phyloP scores from a whole-genome alignment of 2,888 invertebrate genomes.

The Gortyna flavago region DNA sequence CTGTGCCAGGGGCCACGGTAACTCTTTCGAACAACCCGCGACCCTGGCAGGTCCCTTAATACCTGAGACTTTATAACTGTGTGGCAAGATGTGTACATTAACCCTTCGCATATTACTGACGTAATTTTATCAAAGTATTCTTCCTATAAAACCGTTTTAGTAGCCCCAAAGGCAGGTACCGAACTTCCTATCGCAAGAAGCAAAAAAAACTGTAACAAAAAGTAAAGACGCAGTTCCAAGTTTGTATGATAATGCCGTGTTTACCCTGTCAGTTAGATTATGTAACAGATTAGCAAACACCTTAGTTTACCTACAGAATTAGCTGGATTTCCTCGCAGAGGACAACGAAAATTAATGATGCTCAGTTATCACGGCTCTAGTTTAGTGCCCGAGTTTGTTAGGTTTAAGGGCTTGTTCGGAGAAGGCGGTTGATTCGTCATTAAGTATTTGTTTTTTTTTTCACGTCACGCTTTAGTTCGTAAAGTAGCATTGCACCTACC shows the following conservation, averaged over 20 bases:
- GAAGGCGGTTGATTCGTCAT: conserved; percentile 1
- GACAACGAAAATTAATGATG: conserved; percentile 60
- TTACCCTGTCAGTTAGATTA: conserved; percentile 21
- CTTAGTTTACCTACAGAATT: conserved; percentile 56
- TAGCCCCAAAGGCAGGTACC: not conserved
- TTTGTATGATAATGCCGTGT: conserved; percentile 38
- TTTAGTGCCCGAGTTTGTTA: conserved; percentile 32
- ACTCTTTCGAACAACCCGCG: too few species aligned
- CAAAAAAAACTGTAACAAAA: conserved; percentile 31
- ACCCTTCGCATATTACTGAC: not conserved
- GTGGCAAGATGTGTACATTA: not conserved
- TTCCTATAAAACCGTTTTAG: conserved; percentile 8
- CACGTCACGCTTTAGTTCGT: not conserved
- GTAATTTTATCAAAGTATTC: not conserved
- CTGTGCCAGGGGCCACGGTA: too few species aligned
- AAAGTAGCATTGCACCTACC: too few species aligned
- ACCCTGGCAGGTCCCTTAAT: not conserved
- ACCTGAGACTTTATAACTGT: not conserved
- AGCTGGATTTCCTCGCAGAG: conserved; percentile 29
- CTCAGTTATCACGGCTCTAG: conserved; percentile 33
- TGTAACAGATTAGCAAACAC: conserved; percentile 37
- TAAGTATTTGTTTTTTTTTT: not conserved
- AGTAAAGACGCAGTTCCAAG: conserved; percentile 11
- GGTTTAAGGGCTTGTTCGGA: conserved; percentile 35
- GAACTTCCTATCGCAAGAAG: conserved; percentile 6